Evolutionary conservation across 1,140 invertebrate genomes (phyloP), one percentile per base, ranked within the genome.

Genomic region (Heliconius hewitsoni): DNA sequence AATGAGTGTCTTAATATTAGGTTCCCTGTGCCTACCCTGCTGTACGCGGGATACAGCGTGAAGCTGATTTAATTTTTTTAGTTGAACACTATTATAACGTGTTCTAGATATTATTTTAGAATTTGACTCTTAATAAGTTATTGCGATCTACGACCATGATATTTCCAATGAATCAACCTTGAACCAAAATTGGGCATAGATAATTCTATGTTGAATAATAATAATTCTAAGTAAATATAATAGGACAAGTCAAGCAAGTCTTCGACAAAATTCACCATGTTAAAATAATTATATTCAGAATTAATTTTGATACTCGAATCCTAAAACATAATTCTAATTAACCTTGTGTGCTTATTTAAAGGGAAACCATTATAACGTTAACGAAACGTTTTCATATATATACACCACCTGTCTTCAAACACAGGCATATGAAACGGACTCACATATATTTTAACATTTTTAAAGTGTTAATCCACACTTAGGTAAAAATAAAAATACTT

Each of bases 271-370:
- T 70, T 66, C 71, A 39, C 57, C 55, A 78, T 72, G 76, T 71
- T 77, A 46, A 30, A 42, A 66, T 78, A 78, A 78, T 78, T 78
- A 78, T 34, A 78, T 78, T 70, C 42, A 18, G 50, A 60, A 75
- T 81, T 78, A 81, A 78, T 78, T 71, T 78, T 77, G 80, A 77
- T 60, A 78, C 76, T 60, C 72, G 42, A 71, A 46, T 71, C 37
- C 76, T 60, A 75, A 75, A 77, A 77, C 79, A 77, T 80, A 81
- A 81, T 81, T 81, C 72, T 78, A 81, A 81, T 81, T 81, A 81
- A 78, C 80, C 73, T 74, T 74, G 50, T 76, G 46, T 79, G 71
- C 74, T 79, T 79, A 82, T 82, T 79, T 77, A 74, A 77, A 74
- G 71, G 72, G 74, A 79, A 79, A 82, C 75, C 81, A 79, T 73